These are phyloP conservation scores for Valencia hispanica DNA, from an alignment of 2,797 vertebrate genomes.

Conservation along the genomic window DNA sequence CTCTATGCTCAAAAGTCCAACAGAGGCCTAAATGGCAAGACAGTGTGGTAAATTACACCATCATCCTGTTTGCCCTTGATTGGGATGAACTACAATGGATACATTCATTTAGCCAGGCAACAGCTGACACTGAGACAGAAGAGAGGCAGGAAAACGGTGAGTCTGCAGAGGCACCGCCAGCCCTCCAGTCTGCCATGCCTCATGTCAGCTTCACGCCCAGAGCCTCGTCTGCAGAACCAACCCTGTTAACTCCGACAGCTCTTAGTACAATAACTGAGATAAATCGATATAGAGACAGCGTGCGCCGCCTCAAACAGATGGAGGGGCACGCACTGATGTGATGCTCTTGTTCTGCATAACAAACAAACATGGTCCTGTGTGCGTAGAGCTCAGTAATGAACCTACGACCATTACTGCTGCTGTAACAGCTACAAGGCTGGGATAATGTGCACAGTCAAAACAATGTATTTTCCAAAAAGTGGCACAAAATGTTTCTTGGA, in stretches of 20 bases:
- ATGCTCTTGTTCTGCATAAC: slow-evolving; percentile 1
- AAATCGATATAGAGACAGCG: slow-evolving; percentile 62
- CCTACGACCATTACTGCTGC: not conserved
- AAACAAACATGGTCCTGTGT: slow-evolving; percentile 10
- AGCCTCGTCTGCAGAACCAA: slow-evolving; percentile 46
- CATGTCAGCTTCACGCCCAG: slow-evolving; percentile 56
- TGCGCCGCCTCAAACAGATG: slow-evolving; percentile 41
- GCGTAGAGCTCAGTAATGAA: not conserved
- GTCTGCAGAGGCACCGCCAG: slow-evolving; percentile 43
- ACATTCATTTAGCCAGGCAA: slow-evolving; percentile 40
- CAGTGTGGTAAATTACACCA: slow-evolving; percentile 37
- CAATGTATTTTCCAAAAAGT: not conserved
- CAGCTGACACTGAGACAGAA: slow-evolving; percentile 50
- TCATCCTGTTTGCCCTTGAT: slow-evolving; percentile 51
- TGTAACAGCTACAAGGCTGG: not conserved
- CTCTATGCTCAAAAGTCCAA: slow-evolving; percentile 25
- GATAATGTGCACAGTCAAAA: slow-evolving; percentile 10
- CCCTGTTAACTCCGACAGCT: slow-evolving; percentile 61
- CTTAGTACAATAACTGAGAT: slow-evolving; percentile 70
- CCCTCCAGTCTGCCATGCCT: slow-evolving; percentile 53
- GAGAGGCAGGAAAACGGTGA: slow-evolving; percentile 13
- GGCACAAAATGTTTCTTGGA: not conserved
- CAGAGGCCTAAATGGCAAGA: slow-evolving; percentile 35
- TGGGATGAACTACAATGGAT: slow-evolving; percentile 38
- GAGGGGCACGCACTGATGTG: slow-evolving; percentile 19